Base-by-base conservation (phyloP, 2,113 vertebrate species). In the Melanocharis versteri region DNA sequence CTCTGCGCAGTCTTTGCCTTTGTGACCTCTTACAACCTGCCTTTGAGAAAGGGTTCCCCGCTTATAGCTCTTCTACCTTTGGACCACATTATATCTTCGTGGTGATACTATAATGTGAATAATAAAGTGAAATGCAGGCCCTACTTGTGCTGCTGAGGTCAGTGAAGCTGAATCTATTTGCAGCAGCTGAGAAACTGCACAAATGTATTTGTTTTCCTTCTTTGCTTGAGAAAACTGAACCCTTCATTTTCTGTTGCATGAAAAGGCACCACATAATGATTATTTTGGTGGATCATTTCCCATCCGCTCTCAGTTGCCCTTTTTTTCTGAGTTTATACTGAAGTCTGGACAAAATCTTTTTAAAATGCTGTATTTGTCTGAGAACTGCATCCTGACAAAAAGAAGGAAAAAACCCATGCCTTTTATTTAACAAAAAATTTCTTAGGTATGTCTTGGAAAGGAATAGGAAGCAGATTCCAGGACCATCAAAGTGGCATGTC, bases 201-300 rank as follows among this genome's bases (percentile, higher is more conserved):
- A 77, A 86, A 79, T 22, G 15, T 95, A 30, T 92, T 95, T 94
- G 57, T 94, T 96, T 94, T 86, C 45, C 27, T 89, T 66, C 50
- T 88, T 86, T 87, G n/a, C 50, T 85, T 31, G 10, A 71, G 87
- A 92, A 97, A 95, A 69, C 27, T 4, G 70, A 81, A 93, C 80
- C 89, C 68, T 68, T 89, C 60, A 94, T 96, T 92, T 90, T 93
- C 85, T 75, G 39, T 40, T 90, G 69, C 84, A 96, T 69, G 72
- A 96, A 91, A 96, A 95, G 62, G 77, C 79, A 89, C 90, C 93
- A 21, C 71, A 90, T 57, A 92, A 85, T 86, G 85, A 84, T 83
- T 86, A 56, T 89, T 94, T 84, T 96, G 83, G 89, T 82, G 69
- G 84, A 93, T 95, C 65, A 81, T 77, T 97, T 94, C 76, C 94